phyloP scores from a whole-genome alignment of 2,888 invertebrate genomes.

The Capitulum mitella region DNA sequence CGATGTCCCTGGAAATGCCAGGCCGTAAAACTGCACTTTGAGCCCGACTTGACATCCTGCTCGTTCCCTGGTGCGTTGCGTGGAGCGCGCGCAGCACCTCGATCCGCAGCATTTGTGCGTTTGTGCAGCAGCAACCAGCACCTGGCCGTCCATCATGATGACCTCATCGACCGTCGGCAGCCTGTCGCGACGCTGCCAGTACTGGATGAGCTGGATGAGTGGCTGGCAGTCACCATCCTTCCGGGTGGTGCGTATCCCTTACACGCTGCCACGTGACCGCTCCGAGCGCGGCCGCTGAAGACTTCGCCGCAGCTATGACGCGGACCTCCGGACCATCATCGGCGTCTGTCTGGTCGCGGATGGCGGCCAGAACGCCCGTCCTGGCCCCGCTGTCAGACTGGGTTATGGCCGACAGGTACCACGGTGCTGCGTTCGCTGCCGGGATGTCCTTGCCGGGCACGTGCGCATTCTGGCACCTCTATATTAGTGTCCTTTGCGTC shows the following conservation, averaged over 20 bases:
- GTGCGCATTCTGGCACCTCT: conserved; percentile 22
- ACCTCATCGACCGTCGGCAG: conserved; percentile 24
- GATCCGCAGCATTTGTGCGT: conserved; percentile 22
- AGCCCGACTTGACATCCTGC: not conserved
- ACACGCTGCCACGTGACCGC: conserved; percentile 26
- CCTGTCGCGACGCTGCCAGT: conserved; percentile 12
- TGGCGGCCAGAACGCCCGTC: conserved; percentile 1
- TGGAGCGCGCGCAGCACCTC: conserved; percentile 26
- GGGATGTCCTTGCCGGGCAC: no score
- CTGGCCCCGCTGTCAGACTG: conserved; percentile 1
- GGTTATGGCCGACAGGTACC: conserved; percentile 21
- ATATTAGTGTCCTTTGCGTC: not conserved
- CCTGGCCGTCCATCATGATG: conserved; percentile 27
- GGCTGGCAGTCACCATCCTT: conserved; percentile 17
- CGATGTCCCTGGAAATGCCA: conserved; percentile 26
- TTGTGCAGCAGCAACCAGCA: no score
- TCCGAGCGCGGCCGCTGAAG: not conserved
- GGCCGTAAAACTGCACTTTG: conserved; percentile 25
- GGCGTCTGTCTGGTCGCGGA: conserved; percentile 3
- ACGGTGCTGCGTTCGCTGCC: conserved; percentile 24
- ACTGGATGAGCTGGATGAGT: not conserved
- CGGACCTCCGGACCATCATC: conserved; percentile 6
- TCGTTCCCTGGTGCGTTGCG: conserved; percentile 5
- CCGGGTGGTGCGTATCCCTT: not conserved
- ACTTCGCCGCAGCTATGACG: not conserved